Evolutionary conservation across 2,888 invertebrate genomes (phyloP).

Genomic region (Emmelina monodactyla): DNA sequence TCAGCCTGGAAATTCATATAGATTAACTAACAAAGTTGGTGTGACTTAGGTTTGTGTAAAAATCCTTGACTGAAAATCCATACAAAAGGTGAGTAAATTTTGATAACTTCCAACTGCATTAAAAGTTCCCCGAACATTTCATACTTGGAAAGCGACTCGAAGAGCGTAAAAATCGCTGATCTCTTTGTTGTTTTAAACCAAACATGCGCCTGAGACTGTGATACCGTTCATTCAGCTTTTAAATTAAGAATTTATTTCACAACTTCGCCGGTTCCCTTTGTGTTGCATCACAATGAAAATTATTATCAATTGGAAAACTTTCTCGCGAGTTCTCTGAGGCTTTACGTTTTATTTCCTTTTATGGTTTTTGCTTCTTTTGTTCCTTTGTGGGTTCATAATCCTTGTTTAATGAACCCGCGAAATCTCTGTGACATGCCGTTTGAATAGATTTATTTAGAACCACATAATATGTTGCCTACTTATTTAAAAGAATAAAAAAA

Average conservation of each 20-base stretch:
- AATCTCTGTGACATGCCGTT: slow-evolving; percentile 19
- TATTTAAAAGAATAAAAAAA: no score
- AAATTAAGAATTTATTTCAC: slow-evolving; percentile 61
- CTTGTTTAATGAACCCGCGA: slow-evolving; percentile 9
- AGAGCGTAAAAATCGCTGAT: no score
- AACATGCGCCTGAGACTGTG: slow-evolving; percentile 55
- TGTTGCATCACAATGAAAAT: slow-evolving; percentile 60
- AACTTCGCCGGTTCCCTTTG: slow-evolving; percentile 60
- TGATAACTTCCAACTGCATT: no score
- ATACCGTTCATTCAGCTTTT: slow-evolving; percentile 56
- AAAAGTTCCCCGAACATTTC: no score
- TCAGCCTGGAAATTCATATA: no score
- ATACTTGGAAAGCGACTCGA: no score
- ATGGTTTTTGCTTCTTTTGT: slow-evolving; percentile 40
- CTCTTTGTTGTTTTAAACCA: slow-evolving; percentile 56
- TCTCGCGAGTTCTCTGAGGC: slow-evolving; percentile 44
- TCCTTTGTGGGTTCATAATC: slow-evolving; percentile 10
- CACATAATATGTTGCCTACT: no score
- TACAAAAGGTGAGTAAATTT: no score
- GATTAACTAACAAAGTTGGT: no score
- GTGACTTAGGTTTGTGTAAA: no score
- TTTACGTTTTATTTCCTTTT: slow-evolving; percentile 48
- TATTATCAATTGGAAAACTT: slow-evolving; percentile 62
- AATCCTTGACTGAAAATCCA: no score
- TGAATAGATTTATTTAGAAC: no score